Evolutionary conservation across 2,797 vertebrate genomes (phyloP).

Genomic region (Nyctibius grandis): DNA sequence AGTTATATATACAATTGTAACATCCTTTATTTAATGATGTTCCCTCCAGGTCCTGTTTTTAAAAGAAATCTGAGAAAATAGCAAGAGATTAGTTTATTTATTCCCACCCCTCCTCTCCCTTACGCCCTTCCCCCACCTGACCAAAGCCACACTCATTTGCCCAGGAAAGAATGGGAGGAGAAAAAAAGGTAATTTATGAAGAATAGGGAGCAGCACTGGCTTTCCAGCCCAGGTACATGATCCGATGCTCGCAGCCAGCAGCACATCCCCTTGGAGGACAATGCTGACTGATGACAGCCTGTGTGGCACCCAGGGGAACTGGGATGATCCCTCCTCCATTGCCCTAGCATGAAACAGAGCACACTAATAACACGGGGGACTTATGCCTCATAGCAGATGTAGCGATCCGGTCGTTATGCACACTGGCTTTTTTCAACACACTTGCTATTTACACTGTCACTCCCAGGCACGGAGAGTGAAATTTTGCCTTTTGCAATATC

Average conservation of each 20-base stretch:
- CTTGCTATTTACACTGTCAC: not conserved
- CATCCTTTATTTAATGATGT: not conserved
- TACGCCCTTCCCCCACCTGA: not conserved
- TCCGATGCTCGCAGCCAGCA: not conserved
- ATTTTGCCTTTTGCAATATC: not conserved
- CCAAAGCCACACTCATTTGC: not conserved
- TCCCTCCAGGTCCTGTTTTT: not conserved
- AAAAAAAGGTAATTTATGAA: not conserved
- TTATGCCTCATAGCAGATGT: not conserved
- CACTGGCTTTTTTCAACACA: not conserved
- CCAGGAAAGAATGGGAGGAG: not conserved
- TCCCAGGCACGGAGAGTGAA: not conserved
- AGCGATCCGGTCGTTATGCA: no score
- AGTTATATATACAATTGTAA: not conserved
- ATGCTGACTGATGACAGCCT: not conserved
- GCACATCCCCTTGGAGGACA: not conserved
- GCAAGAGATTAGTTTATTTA: not conserved
- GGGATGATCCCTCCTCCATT: not conserved
- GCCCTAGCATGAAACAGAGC: not conserved
- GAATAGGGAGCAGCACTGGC: not conserved
- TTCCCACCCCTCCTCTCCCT: not conserved
- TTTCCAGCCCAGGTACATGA: not conserved
- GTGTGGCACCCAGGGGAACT: accelerated
- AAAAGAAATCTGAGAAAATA: not conserved
- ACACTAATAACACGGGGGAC: accelerated